These are phyloP conservation scores for Xenopus borealis DNA, from an alignment of 2,113 vertebrate species.

Conservation along the genomic window DNA sequence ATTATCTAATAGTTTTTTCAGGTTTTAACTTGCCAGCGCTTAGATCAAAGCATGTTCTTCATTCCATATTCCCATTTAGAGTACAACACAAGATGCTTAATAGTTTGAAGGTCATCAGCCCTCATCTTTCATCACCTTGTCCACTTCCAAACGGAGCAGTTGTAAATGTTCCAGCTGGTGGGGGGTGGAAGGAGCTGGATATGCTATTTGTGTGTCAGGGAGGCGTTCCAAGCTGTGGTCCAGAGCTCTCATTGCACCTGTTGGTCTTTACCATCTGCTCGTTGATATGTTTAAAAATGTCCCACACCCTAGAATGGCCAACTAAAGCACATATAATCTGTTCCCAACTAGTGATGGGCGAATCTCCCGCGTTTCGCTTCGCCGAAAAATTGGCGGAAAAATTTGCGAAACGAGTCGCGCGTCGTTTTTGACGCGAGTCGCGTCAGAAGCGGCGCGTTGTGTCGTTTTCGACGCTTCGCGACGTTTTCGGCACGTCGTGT, in stretches of 20 bases:
- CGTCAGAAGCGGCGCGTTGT: no score
- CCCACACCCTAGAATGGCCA: slow-evolving; percentile 62
- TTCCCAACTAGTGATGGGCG: no score
- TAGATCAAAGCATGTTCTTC: slow-evolving; percentile 65
- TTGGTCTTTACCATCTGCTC: slow-evolving; percentile 79
- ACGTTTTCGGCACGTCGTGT: no score
- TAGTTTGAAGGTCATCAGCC: slow-evolving; percentile 61
- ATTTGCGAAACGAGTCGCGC: no score
- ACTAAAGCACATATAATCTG: slow-evolving; percentile 69
- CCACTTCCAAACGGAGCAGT: slow-evolving; percentile 44
- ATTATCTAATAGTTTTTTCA: slow-evolving; percentile 42
- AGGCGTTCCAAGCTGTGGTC: slow-evolving; percentile 62
- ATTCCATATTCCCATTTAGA: slow-evolving; percentile 44
- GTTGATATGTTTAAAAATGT: slow-evolving; percentile 61
- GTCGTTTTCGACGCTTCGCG: no score
- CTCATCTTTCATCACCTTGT: slow-evolving; percentile 55
- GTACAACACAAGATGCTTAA: slow-evolving; percentile 53
- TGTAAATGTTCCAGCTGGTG: slow-evolving; percentile 65
- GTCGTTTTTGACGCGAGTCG: no score
- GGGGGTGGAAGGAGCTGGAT: slow-evolving; percentile 32
- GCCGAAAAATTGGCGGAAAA: no score
- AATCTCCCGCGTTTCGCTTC: no score
- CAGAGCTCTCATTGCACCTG: slow-evolving; percentile 74
- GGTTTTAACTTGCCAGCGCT: slow-evolving; percentile 49
- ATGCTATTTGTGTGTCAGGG: slow-evolving; percentile 49